Conservation (phyloP, 2,888 invertebrate species). For the Tetranychus truncatus region DNA sequence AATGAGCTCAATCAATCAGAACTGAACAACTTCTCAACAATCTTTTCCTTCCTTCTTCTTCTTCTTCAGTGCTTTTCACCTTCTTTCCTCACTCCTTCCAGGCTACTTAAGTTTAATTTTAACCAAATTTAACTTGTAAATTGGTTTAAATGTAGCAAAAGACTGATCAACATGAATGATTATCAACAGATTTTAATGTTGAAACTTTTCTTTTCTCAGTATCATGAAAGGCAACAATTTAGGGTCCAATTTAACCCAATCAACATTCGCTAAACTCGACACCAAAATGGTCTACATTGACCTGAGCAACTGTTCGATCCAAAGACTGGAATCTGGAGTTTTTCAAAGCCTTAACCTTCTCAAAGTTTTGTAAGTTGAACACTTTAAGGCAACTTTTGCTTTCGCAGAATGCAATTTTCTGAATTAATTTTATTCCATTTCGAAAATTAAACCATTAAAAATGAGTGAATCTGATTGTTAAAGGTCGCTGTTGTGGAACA, state of each 20-base stretch:
- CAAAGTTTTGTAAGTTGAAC: conserved; percentile 26
- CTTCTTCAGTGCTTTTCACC: neutral
- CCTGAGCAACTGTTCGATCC: conserved; percentile 34
- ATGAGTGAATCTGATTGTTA: too few species aligned
- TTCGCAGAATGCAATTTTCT: too few species aligned
- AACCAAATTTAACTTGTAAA: too few species aligned
- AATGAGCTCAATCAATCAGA: neutral
- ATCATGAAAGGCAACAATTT: conserved; percentile 19
- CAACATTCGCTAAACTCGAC: conserved; percentile 16
- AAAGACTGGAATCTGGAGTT: conserved; percentile 30
- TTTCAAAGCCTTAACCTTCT: conserved; percentile 34
- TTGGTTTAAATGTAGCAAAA: too few species aligned
- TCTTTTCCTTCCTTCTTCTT: neutral
- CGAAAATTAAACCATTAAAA: too few species aligned
- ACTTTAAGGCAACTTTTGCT: too few species aligned
- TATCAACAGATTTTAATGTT: too few species aligned
- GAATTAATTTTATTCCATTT: too few species aligned
- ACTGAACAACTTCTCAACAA: neutral
- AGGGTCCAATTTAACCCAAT: conserved; percentile 16
- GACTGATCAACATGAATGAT: too few species aligned
- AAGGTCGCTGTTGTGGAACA: too few species aligned
- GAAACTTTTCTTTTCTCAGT: neutral
- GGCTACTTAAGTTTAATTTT: too few species aligned
- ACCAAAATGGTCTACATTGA: conserved; percentile 27
- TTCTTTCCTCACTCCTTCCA: too few species aligned